Evolutionary conservation across 2,113 vertebrate genomes (phyloP).

Genomic region (Muntiacus reevesi): DNA sequence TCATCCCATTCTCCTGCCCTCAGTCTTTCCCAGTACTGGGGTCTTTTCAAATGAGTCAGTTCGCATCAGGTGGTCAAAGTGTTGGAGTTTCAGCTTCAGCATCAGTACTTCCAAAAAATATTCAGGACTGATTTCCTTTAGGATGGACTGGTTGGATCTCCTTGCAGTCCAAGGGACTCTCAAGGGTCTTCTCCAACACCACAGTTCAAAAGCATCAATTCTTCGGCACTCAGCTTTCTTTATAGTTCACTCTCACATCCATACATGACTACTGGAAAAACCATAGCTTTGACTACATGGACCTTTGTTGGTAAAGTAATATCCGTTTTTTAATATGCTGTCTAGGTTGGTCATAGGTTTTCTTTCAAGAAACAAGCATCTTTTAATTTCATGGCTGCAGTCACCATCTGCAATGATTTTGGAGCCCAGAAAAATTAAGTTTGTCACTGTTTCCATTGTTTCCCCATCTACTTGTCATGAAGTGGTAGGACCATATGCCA

Average conservation of each 20-base stretch:
- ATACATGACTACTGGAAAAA: neutral
- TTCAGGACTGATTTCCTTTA: neutral
- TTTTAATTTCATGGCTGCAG: neutral
- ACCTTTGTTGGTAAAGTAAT: neutral
- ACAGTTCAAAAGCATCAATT: neutral
- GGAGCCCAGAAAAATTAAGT: neutral
- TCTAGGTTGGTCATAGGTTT: neutral
- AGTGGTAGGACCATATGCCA: neutral
- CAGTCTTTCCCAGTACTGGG: neutral
- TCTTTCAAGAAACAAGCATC: neutral
- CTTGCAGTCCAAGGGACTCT: neutral
- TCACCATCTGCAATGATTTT: neutral
- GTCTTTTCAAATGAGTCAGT: neutral
- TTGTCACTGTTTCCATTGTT: neutral
- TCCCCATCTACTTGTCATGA: neutral
- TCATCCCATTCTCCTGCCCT: accelerated
- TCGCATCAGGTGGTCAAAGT: neutral
- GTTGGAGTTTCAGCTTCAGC: neutral
- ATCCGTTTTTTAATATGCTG: neutral
- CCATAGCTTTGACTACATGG: neutral
- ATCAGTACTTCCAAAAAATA: neutral
- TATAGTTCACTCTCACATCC: neutral
- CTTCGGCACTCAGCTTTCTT: neutral
- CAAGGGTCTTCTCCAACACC: neutral
- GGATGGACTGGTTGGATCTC: neutral